These are phyloP conservation scores for Xiphophorus hellerii DNA, from an alignment of 2,113 vertebrate genomes.

Conservation along the genomic window DNA sequence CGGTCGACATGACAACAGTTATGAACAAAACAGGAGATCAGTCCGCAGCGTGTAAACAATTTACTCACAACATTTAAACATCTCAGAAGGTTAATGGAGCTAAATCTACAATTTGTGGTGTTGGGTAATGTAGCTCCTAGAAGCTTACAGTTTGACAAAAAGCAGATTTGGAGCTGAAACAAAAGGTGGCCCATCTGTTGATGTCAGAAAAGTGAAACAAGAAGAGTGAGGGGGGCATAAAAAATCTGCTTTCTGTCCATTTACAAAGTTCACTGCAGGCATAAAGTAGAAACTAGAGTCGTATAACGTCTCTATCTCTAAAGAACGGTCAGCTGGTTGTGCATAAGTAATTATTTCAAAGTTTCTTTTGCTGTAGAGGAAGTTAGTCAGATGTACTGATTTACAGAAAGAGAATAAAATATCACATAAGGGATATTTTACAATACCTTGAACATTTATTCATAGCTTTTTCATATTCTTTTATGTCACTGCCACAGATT, in stretches of 20 bases:
- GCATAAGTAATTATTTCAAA: slow-evolving; percentile 1
- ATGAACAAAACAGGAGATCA: slow-evolving; percentile 56
- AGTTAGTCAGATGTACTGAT: too few relatives aligned
- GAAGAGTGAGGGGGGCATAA: slow-evolving; percentile 19
- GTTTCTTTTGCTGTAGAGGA: too few relatives aligned
- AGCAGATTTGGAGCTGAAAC: slow-evolving; percentile 30
- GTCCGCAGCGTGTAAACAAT: slow-evolving; percentile 50
- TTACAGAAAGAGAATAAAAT: too few relatives aligned
- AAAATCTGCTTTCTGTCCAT: slow-evolving; percentile 39
- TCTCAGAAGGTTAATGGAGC: slow-evolving; percentile 53
- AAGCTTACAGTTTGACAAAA: slow-evolving; percentile 30
- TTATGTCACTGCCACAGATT: too few relatives aligned
- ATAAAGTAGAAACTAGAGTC: slow-evolving; percentile 34
- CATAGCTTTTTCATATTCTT: too few relatives aligned
- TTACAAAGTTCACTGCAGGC: slow-evolving; percentile 5
- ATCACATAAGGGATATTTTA: too few relatives aligned
- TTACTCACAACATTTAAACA: slow-evolving; percentile 50
- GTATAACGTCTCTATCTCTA: slow-evolving; percentile 31
- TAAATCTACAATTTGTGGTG: slow-evolving; percentile 36
- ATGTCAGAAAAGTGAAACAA: slow-evolving; percentile 38
- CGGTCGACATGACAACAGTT: slow-evolving; percentile 41
- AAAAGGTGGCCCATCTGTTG: slow-evolving; percentile 37
- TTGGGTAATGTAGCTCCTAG: slow-evolving; percentile 19
- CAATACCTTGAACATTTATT: too few relatives aligned
- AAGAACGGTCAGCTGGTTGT: slow-evolving; percentile 40